phyloP scores from a whole-genome alignment of 2,113 vertebrate species.

The Jaculus jaculus region DNA sequence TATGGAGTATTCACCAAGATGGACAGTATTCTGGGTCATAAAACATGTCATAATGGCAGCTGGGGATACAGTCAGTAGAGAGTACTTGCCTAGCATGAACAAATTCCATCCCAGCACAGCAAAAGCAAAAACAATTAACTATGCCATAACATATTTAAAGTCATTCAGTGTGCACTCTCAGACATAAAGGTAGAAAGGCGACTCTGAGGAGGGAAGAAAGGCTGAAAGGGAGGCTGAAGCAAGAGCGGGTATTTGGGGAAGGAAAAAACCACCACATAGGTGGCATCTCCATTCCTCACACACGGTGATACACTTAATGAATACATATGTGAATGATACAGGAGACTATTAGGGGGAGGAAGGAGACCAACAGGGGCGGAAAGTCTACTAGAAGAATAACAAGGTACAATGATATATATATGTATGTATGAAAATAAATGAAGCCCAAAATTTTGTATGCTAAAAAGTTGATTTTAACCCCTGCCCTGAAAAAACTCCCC shows the following conservation, averaged over 20 bases:
- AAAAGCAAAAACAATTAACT: neutral
- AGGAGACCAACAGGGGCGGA: neutral
- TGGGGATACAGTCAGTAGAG: neutral
- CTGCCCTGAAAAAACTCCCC: neutral
- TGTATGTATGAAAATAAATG: neutral
- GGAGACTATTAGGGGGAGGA: neutral
- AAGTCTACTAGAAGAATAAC: neutral
- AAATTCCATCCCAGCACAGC: neutral
- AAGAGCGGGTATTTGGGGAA: too few species aligned
- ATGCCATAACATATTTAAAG: neutral
- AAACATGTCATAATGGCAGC: neutral
- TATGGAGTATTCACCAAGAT: neutral
- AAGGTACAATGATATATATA: neutral
- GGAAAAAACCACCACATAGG: neutral
- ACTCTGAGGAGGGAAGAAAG: neutral
- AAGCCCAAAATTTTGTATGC: neutral
- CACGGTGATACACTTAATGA: neutral
- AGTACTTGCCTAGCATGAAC: too few species aligned
- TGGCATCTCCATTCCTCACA: too few species aligned
- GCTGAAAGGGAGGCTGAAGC: too few species aligned
- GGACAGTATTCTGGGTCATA: neutral
- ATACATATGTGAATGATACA: neutral
- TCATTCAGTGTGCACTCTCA: neutral
- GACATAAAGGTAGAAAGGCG: neutral
- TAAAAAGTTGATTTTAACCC: neutral